Evolutionary conservation across 1,140 invertebrate species (phyloP), one percentile per base, ranked within the genome.

Genomic region (Calliphora vicina): DNA sequence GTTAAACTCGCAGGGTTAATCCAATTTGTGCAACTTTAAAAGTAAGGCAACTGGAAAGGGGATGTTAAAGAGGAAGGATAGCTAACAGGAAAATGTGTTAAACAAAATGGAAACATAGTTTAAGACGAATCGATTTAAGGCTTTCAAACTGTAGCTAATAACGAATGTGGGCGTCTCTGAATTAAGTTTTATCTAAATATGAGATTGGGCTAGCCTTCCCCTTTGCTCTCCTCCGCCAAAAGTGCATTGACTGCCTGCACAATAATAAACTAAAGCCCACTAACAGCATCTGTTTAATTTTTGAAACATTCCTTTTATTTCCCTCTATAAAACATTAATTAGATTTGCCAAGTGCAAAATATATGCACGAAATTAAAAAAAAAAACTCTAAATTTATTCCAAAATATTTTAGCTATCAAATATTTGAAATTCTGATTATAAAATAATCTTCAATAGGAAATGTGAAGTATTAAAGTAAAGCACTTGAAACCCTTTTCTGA

Each of bases 271-370:
- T 17, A 67, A 67, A 23, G 61, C 12, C 17, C 35, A 35, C 45
- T 50, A 67, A 67, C 61, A 50, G 15, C 61, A 67, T 67, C 61
- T 67, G 61, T 67, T 67, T 10, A 67, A 67, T 67, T 67, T 57
- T 23, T 67, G 13, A n/a, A 17, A 17, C 50, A 13, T 23, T 67
- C 23, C n/a, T 67, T 67, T 13, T 57, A 15, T 57, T 50, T 50
- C 3, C 45, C 17, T 57, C 15, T 13, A 57, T 57, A 57, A 67
- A 67, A 67, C 61, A 67, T 67, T 67, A 67, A 67, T 67, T 67
- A 25, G 23, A 67, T 67, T 67, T 67, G 12, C n/a, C 9, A 25
- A 23, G n/a, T 67, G n/a, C 6, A 8, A 25, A 17, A 50, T 12
- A 17, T 50, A n/a, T 50, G 45, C 45, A 67, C 0, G 61, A 23